Base-by-base conservation (phyloP, 2,113 vertebrate species). In the Leucoraja erinaceus region DNA sequence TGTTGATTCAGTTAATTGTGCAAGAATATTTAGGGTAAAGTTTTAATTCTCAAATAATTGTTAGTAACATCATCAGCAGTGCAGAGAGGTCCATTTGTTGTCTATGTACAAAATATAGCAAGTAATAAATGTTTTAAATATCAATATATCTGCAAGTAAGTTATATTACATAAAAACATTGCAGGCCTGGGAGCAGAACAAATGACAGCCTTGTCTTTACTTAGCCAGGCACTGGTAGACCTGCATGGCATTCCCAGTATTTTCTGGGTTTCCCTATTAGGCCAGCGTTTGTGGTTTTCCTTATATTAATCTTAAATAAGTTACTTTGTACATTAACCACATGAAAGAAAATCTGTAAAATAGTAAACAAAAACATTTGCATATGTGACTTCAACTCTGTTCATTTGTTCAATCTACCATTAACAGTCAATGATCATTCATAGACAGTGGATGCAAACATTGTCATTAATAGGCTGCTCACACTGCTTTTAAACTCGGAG, bases 101-200 rank as follows among this genome's bases (percentile, higher is more conserved):
- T 72, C 20, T 47, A 91, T 28, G 68, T 72, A 28, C 90, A 91
- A 91, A 91, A 74, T 63, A 70, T 22, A 91, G 18, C 68, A 72
- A 91, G 54, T 38, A 91, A 91, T 91, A 72, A 90, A 90, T 90
- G 33, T 70, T 10, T 91, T 22, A 72, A 74, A 91, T 72, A 91
- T 72, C 9, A 33, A 33, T 68, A 90, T 61, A 61, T 33, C 22
- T 90, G n/a, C 86, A 54, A 91, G 38, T 28, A 74, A 74, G 68
- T 72, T 54, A 91, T 28, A 91, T 28, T 47, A 72, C 14, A 31
- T 63, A 66, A 61, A 86, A 84, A 61, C 22, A 61, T 28, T 59
- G 61, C 33, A 38, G 31, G 31, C 33, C 31, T 78, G 31, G 22
- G 9, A n/a, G 56, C 56, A 88, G 61, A 59, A 31, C 28, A 88